Evolutionary conservation across 1,140 invertebrate genomes (phyloP), one percentile per base, ranked within the genome.

Genomic region (Asbolus verrucosus): DNA sequence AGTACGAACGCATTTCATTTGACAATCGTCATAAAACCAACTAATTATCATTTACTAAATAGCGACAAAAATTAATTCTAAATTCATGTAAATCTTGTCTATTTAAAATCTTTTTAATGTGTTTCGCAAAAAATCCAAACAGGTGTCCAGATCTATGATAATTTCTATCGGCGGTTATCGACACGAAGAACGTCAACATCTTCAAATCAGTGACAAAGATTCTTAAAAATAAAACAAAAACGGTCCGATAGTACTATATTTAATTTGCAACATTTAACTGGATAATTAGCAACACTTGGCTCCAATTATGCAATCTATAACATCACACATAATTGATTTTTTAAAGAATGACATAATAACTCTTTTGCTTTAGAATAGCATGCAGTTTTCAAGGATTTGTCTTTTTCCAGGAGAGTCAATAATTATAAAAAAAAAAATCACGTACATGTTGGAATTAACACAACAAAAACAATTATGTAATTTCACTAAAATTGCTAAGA

Each of bases 71-170:
- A 54, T 54, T 54, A 54, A 54, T 54, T 54, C 46, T 24, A 54
- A 54, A 54, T 54, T 54, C 46, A 54, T 54, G 46, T 54, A 54
- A 54, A 54, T 54, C 46, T 27, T 54, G 46, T 54, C 46, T 27
- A 54, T 54, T 54, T 54, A 54, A 54, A 54, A 54, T 54, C 46
- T 54, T 54, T 21, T 54, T 54, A 54, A 54, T 54, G 46, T 54
- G 18, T 27, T 54, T 54, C 4, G 46, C 46, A 54, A 54, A 54
- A 54, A 54, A 54, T 30, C 4, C 18, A 54, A 54, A 54, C 46
- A 54, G 46, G 46, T 54, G 46, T 30, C 46, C 46, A 9, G 46
- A 54, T 54, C 46, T 27, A 54, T 27, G 46, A 54, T 54, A 30
- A 27, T 54, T 24, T 54, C 46, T 24, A 24, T 54, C 46, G 27